Conservation (phyloP, 2,113 vertebrate genomes). For the Kryptolebias marmoratus region DNA sequence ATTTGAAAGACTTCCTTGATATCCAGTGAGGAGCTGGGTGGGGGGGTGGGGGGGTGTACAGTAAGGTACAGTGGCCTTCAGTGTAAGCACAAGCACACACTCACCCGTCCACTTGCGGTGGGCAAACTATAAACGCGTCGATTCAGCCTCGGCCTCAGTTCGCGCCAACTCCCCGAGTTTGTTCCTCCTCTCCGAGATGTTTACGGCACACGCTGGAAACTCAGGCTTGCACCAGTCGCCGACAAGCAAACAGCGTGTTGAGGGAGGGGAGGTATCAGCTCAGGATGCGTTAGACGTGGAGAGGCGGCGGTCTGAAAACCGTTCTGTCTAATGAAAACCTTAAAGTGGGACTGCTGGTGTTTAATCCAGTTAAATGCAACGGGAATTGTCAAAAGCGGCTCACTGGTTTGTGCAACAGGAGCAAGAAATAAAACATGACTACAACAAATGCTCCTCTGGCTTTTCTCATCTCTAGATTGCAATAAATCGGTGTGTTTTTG, state of each 20-base stretch:
- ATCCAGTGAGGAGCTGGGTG: constrained; percentile 57
- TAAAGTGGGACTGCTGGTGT: background rate
- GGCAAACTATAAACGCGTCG: constrained; percentile 67
- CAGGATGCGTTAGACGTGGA: constrained; percentile 10
- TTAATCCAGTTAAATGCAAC: constrained; percentile 2
- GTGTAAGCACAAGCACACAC: constrained; percentile 62
- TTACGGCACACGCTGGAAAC: constrained; percentile 59
- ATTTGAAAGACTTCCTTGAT: constrained; percentile 77
- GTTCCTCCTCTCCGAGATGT: constrained; percentile 57
- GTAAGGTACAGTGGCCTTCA: constrained; percentile 64
- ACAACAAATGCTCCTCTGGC: constrained; percentile 30
- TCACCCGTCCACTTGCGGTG: constrained; percentile 52
- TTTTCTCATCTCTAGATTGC: constrained; percentile 45
- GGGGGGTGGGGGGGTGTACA: constrained; percentile 61
- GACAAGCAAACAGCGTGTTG: background rate
- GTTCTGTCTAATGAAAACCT: constrained; percentile 23
- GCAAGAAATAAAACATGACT: constrained; percentile 2
- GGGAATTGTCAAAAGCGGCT: background rate
- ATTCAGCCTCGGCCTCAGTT: constrained; percentile 64
- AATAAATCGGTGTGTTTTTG: constrained; percentile 39
- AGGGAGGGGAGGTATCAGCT: background rate
- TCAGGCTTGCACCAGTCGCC: constrained; percentile 56
- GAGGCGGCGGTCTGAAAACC: constrained; percentile 22
- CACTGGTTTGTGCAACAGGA: constrained; percentile 23
- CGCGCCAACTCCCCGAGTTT: constrained; percentile 53